Conservation (phyloP, 1,140 invertebrate genomes). For the Tribolium castaneum region DNA sequence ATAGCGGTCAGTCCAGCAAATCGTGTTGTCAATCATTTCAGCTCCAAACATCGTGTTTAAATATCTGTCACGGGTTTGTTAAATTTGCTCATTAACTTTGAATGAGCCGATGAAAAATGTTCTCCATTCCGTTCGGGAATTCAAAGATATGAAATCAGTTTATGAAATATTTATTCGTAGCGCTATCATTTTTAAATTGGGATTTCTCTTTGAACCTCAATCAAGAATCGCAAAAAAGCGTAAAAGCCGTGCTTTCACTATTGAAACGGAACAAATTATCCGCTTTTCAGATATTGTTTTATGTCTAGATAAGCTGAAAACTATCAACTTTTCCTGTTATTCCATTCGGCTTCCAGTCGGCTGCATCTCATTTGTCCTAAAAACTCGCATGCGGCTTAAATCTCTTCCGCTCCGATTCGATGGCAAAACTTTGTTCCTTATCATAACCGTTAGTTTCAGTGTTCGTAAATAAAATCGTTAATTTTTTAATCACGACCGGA, state of each 20-base stretch:
- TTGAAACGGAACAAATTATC: constrained; percentile 14
- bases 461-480: constrained; percentile 30
- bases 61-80: background rate
- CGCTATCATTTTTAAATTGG: constrained; percentile 15
- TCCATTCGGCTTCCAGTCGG: constrained; percentile 10
- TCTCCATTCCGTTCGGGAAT: background rate
- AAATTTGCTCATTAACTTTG: background rate
- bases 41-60: background rate
- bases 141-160: constrained; percentile 6
- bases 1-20: background rate
- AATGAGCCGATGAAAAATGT: background rate
- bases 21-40: background rate
- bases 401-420: background rate
- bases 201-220: constrained; percentile 13
- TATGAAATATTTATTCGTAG: constrained; percentile 23
- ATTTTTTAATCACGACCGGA: constrained; percentile 16
- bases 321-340: background rate
- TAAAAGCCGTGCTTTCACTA: constrained; percentile 19
- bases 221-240: constrained; percentile 6
- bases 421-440: background rate
- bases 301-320: constrained; percentile 6
- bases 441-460: constrained; percentile 19
- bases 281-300: constrained; percentile 15
- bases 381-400: constrained; percentile 3
- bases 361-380: constrained; percentile 21